These are phyloP conservation scores for Drusus annulatus DNA, from an alignment of 1,140 invertebrate species.

Conservation along the genomic window DNA sequence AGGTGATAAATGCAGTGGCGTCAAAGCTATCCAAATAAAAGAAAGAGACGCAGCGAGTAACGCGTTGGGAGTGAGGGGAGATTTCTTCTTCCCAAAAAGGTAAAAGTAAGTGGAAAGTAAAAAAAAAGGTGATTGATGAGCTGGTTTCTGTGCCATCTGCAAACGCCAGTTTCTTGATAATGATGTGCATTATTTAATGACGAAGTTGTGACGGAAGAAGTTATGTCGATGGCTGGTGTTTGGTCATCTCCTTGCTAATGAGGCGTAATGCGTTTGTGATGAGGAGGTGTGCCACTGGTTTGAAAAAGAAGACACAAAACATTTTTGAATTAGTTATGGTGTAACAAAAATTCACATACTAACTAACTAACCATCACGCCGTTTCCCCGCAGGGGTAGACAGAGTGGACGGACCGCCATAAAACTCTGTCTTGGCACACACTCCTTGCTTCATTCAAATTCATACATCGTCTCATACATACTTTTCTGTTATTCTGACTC, in stretches of 20 bases:
- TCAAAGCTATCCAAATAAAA: background rate
- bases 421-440: no score
- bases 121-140: constrained; percentile 23
- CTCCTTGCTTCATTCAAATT: no score
- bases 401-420: no score
- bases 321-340: no score
- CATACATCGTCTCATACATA: no score
- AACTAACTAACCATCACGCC: no score
- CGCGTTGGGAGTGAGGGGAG: background rate
- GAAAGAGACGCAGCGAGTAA: background rate
- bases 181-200: constrained; percentile 16
- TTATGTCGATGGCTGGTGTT: background rate
- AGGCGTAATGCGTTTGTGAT: constrained; percentile 14
- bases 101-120: background rate
- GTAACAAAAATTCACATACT: no score
- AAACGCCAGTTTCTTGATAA: background rate
- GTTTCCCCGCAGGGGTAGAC: no score
- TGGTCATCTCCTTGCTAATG: background rate
- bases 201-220: background rate
- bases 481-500: no score
- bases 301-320: no score
- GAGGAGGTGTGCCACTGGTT: background rate
- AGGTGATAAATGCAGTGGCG: constrained; percentile 27
- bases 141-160: constrained; percentile 6
- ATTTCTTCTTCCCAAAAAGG: no score